Evolutionary conservation across 2,797 vertebrate species (phyloP).

Genomic region (Echiichthys vipera): DNA sequence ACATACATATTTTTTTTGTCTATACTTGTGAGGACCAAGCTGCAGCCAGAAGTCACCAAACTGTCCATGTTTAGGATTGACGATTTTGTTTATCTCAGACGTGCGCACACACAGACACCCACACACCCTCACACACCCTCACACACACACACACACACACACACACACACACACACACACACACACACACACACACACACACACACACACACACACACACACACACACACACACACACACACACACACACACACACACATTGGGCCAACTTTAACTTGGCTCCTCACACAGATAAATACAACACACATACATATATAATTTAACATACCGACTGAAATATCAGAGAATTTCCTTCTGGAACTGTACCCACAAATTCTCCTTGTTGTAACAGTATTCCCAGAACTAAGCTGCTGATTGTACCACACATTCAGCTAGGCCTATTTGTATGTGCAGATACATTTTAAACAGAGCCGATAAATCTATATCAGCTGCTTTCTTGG

Average conservation of each 20-base stretch:
- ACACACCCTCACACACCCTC: background rate
- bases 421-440: slow-evolving; percentile 60
- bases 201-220: no score
- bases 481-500: slow-evolving; percentile 66
- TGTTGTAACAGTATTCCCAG: slow-evolving; percentile 52
- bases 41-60: slow-evolving; percentile 11
- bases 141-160: no score
- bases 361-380: slow-evolving; percentile 42
- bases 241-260: background rate
- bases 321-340: slow-evolving; percentile 46
- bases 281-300: slow-evolving; percentile 7
- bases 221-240: no score
- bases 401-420: slow-evolving; percentile 53
- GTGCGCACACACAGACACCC: background rate
- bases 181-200: background rate
- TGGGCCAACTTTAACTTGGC: no score
- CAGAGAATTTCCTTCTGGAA: slow-evolving; percentile 56
- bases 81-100: background rate
- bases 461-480: slow-evolving; percentile 70
- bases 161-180: background rate
- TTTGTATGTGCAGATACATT: slow-evolving; percentile 66
- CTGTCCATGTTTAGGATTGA: background rate
- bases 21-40: background rate
- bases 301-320: slow-evolving; percentile 5
- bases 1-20: no score